Base-by-base conservation (phyloP, 2,888 invertebrate genomes). In the Apotomis capreana region DNA sequence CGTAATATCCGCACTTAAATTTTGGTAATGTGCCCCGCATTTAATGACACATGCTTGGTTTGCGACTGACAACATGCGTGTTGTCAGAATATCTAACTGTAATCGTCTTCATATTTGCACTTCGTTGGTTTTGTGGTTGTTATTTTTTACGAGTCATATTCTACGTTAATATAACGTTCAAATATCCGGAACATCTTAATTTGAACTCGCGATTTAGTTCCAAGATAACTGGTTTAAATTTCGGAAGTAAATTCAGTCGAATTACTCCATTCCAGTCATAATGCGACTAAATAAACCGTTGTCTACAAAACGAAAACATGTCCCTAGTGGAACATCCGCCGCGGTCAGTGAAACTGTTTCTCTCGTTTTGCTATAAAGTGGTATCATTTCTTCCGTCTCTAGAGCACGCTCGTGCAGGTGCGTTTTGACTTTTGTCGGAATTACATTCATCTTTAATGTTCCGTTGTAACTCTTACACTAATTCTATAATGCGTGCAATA, bases 31-130 rank as follows among this genome's bases (percentile, higher is more conserved):
- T 83, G 74, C 79, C 75, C 75, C 80, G 81, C 80, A 83, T 84
- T 82, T 84, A 79, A 78, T 83, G 80, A 83, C 81, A 81, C 80
- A 82, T 81, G 80, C 81, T 81, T 81, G 80, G 80, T 84, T 85
- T 84, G 81, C 83, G 82, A 83, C 81, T 83, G 80, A 83, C 83
- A 86, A 81, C 78, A 78, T 80, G 82, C 78, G 79, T 82, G 83
- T 82, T 80, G 80, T 84, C 83, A 82, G 83, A 82, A 83, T 84
- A 87, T 80, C 76, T 89, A 91, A 92, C 92, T 88, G 91, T 91
- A 87, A 69, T 73, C 81, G 74, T 81, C 74, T 79, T 78, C 77
- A 76, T 79, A 84, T 91, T 89, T 86, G 85, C 90, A 89, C 89
- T 87, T 85, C 84, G 90, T 82, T 89, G 87, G 76, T 80, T 89